Base-by-base conservation (phyloP, 2,888 invertebrate species). In the Xiphydria camelus region DNA sequence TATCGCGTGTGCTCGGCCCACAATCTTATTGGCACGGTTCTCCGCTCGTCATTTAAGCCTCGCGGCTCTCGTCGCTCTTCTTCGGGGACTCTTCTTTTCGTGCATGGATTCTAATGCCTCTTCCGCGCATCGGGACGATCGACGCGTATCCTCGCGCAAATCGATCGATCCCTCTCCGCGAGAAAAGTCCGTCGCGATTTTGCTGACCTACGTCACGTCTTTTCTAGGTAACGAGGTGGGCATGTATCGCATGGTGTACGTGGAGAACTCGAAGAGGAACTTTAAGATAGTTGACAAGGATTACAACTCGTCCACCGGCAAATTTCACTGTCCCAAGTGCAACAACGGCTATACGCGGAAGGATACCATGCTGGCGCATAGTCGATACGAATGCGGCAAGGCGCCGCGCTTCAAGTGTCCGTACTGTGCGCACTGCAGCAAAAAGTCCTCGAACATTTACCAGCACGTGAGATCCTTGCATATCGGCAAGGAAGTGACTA, bases 311-410 rank as follows among this genome's bases (percentile, higher is more conserved):
- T 48, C 43, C 23, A 72, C 70, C 18, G 69, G 72, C 20, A 74
- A 69, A 43, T 73, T 62, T 54, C 73, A 71, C 45, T 76, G 76
- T 58, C 73, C 74, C 4, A 69, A 64, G 39, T 77, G 76, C 55
- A 70, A 73, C 58, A 75, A 68, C 48, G 70, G 69, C 32, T 77
- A 76, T 49, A 62, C 69, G 12, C 66, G 73, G 34, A 63, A 72
- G 18, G 70, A 73, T 55, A 73, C 74, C 20, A 73, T 77, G 69
- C 53, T 73, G 54, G 65, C 67, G 22, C 77, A 77, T 53, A 70
- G 64, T 51, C 68, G 76, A 29, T 72, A 75, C 61, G 76, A 76
- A 51, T 76, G 76, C 46, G 73, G 74, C 14, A 67, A 70, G 57
- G 68, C 68, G 7, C 75, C 76, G 4, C 62, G 73, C 14, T 76